A percentile compares a stretch with the other conserved stretches of the same genome.
phyloP scores from a whole-genome alignment of 2,797 vertebrate genomes.

The Paedocypris micromegethes region DNA sequence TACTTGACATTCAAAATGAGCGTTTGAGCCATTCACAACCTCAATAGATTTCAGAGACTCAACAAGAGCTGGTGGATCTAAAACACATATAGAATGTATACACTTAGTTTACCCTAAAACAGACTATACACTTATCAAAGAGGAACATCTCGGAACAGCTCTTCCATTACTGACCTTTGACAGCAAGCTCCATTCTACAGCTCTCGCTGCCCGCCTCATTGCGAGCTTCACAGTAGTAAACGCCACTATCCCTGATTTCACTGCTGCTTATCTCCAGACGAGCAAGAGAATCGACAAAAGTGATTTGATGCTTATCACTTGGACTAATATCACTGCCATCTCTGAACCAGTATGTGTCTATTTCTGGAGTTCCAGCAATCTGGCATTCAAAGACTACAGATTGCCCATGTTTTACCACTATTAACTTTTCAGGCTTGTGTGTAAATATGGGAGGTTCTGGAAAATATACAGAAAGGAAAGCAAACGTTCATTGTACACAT shows the following conservation, averaged over 20 bases:
- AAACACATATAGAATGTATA: conserved; percentile 45
- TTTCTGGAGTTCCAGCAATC: conserved; percentile 88
- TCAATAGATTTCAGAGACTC: conserved; percentile 73
- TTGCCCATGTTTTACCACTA: conserved; percentile 83
- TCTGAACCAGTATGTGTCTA: conserved; percentile 88
- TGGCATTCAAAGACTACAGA: conserved; percentile 87
- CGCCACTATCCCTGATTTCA: conserved; percentile 79
- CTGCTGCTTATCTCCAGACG: conserved; percentile 77
- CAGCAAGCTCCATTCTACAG: conserved; percentile 91
- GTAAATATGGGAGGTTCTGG: conserved; percentile 90
- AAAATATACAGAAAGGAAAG: conserved; percentile 39
- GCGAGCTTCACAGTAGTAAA: conserved; percentile 90
- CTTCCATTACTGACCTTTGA: conserved; percentile 84
- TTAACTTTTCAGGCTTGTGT: conserved; percentile 79
- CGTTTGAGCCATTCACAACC: conserved; percentile 79
- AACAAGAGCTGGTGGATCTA: conserved; percentile 87
- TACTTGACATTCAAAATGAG: conserved; percentile 79
- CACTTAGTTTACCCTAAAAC: too few relatives aligned
- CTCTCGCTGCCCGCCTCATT: conserved; percentile 95
- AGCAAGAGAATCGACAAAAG: conserved; percentile 79
- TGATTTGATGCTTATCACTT: conserved; percentile 70
- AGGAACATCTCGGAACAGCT: neutral
- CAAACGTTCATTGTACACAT: conserved; percentile 7
- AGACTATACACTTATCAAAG: too few relatives aligned
- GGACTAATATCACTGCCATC: conserved; percentile 87